Evolutionary conservation across 1,140 invertebrate genomes (phyloP).

Genomic region (Nebria ingens): DNA sequence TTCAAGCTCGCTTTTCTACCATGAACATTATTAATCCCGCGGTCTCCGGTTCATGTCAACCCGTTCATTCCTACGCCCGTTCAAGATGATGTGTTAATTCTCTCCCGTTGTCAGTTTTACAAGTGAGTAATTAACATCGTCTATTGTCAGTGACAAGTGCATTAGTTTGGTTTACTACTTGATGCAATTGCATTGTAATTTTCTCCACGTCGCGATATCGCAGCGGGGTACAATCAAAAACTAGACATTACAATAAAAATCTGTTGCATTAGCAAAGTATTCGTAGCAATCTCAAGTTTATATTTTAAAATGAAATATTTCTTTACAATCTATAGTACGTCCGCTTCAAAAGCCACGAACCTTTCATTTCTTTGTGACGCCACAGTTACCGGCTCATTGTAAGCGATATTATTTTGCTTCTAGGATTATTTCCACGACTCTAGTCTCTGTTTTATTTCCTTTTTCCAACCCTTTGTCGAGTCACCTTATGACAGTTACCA

Average conservation of each 20-base stretch:
- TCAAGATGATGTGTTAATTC: not conserved
- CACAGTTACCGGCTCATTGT: not conserved
- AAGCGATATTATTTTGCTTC: not conserved
- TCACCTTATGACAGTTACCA: not conserved
- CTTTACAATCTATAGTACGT: too few species aligned
- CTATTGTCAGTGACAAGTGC: not conserved
- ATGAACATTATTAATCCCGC: not conserved
- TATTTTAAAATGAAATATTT: too few species aligned
- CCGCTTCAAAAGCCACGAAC: not conserved
- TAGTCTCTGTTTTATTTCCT: not conserved
- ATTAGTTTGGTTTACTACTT: not conserved
- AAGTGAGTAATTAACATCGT: not conserved
- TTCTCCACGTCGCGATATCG: too few species aligned
- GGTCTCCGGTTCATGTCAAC: not conserved
- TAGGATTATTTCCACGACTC: not conserved
- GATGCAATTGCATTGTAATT: not conserved
- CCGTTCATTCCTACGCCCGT: not conserved
- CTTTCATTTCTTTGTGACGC: not conserved
- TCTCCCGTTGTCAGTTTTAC: not conserved
- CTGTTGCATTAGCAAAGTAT: too few species aligned
- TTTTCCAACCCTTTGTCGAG: not conserved
- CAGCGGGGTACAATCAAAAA: too few species aligned
- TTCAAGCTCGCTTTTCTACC: not conserved
- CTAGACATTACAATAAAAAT: too few species aligned
- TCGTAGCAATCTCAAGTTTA: too few species aligned